Base-by-base conservation (phyloP, 2,888 invertebrate genomes). In the Phlogophora meticulosa region DNA sequence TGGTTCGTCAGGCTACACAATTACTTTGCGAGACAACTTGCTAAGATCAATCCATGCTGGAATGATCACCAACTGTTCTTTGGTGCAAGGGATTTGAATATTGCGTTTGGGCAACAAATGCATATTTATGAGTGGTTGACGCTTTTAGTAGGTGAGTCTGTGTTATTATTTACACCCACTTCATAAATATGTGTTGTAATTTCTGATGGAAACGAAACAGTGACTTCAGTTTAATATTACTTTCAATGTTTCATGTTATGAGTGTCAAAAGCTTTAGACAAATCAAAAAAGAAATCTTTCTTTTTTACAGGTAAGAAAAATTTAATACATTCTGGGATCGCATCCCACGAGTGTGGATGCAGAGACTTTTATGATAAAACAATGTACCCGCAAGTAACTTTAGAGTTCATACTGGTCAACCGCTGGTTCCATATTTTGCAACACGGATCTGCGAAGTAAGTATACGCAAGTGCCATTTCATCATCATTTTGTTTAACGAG, bases 1-100 rank as follows among this genome's bases (percentile, higher is more conserved):
- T 90, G 87, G 88, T 81, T 84, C 2, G 84, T 90, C 83, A 83
- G 90, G 11, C 67, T 85, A 5, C 91, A 91, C 65, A 91, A 90
- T 38, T 59, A 65, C 0, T 76, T 91, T 7, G 91, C 90, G 0
- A 64, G 65, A 0, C 60, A 82, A 9, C 64, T 91, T 38, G 67
- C 78, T 0, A 22, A 49, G 2, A 56, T 88, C 0, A 91, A 91
- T 49, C 88, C 87, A 1, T 87, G 87, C 56, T 91, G 91, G 91
- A 72, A 81, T 34, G 91, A 91, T 20, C 82, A 89, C 0, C 80
- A 70, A 46, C 67, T 90, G 4, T 91, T 88, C 67, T 70, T 82
- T 17, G 78, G 60, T 0, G 80, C 90, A 0, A 81, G 89, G 61
- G 88, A 90, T 7, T 87, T 91, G 0, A 84, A 85, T 22, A 88